Base-by-base conservation (phyloP, 1,140 invertebrate species). In the Glossosoma conforme region DNA sequence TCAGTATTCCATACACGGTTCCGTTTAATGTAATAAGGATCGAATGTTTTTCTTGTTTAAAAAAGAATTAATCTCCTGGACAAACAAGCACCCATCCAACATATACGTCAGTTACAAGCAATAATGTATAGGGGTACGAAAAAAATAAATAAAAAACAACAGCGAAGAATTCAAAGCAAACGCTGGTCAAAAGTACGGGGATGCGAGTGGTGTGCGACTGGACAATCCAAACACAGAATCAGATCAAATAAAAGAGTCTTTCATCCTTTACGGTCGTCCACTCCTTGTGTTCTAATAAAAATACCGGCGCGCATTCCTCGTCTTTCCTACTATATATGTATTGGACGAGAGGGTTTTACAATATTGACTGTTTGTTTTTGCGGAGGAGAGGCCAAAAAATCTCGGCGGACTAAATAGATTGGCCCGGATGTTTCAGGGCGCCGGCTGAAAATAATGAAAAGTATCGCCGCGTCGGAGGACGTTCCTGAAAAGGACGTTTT, bases 281-380 rank as follows among this genome's bases (percentile, higher is more conserved):
- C 38, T 43, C 24, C 40, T 54, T 44, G 49, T 58, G 56, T 54
- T 58, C 56, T 58, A 58, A 58, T 58, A 58, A 58, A 52, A 58
- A 58, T 58, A 58, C 56, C 56, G 51, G 30, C 52, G 46, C 40
- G 42, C 52, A 58, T 58, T 58, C 56, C 56, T 54, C 44, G 41
- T 47, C 49, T 45, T 49, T 52, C 40, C 52, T 58, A n/a, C n/a
- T n/a, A n/a, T n/a, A n/a, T n/a, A n/a, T n/a, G 52, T 58, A 58
- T 58, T 58, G 56, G 56, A 54, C 54, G 56, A 54, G 46, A 58
- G 47, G n/a, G 56, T 58, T 58, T 58, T 53, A 58, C 56, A 58
- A 48, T 49, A 49, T 55, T 41, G 53, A 55, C 53, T 44, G 44
- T 55, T 54, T 54, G 43, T 46, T 38, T 17, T 54, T 43, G 45